These are phyloP conservation scores for Hassar affinis DNA, from an alignment of 2,113 vertebrate genomes.

Conservation along the genomic window DNA sequence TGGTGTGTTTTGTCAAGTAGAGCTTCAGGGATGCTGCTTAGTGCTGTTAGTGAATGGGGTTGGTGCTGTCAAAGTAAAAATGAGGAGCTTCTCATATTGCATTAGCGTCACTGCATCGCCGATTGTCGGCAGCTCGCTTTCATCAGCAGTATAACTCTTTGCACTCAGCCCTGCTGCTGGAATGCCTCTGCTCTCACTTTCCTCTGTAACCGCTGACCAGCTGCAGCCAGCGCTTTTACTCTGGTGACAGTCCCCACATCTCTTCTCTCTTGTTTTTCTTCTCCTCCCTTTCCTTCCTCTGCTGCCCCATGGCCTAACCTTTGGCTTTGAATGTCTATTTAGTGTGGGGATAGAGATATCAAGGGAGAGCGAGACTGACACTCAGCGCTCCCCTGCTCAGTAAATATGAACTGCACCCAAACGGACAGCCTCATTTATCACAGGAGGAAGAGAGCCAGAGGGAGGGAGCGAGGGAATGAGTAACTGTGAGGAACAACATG, in stretches of 20 bases:
- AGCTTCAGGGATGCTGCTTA: slow-evolving; percentile 65
- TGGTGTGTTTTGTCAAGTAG: slow-evolving; percentile 51
- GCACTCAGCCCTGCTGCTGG: slow-evolving; percentile 6
- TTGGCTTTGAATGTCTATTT: slow-evolving; percentile 82
- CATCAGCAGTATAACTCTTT: slow-evolving; percentile 34
- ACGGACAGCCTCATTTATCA: slow-evolving; percentile 82
- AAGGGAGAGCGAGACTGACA: slow-evolving; percentile 78
- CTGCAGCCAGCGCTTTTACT: slow-evolving; percentile 20
- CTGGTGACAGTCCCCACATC: slow-evolving; percentile 19
- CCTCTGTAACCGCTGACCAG: slow-evolving; percentile 15
- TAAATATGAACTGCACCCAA: slow-evolving; percentile 81
- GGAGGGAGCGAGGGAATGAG: slow-evolving; percentile 39
- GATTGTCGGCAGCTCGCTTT: slow-evolving; percentile 57
- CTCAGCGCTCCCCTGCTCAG: slow-evolving; percentile 83
- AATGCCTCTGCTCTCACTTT: slow-evolving; percentile 2
- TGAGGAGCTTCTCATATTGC: slow-evolving; percentile 67
- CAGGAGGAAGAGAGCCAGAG: slow-evolving; percentile 60
- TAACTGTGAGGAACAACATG: slow-evolving; percentile 30
- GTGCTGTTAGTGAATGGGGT: slow-evolving; percentile 34
- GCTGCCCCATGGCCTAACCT: slow-evolving; percentile 57
- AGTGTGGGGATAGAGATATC: slow-evolving; percentile 80
- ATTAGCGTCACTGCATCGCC: slow-evolving; percentile 68
- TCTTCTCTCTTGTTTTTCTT: slow-evolving; percentile 3
- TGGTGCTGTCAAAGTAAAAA: slow-evolving; percentile 62
- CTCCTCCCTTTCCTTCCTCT: slow-evolving; percentile 60